Conservation (phyloP, 2,888 invertebrate genomes). For the Hypomecis punctinalis region DNA sequence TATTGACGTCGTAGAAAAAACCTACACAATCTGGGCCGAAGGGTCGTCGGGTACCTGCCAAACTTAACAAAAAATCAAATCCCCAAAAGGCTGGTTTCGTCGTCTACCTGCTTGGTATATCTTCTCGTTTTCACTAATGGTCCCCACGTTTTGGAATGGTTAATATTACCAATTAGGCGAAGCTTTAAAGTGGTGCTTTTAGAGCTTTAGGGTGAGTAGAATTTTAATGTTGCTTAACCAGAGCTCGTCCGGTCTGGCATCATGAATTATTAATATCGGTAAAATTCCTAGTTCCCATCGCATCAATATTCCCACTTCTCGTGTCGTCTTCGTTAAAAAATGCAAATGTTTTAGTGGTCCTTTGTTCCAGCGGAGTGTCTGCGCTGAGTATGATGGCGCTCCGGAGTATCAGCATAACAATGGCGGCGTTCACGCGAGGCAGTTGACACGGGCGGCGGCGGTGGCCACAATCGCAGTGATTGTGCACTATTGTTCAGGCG, state of each 20-base stretch:
- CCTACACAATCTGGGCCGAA: constrained; percentile 61
- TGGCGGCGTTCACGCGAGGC: constrained; percentile 70
- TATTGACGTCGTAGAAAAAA: constrained; percentile 59
- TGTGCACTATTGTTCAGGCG: constrained; percentile 77
- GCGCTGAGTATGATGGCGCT: constrained; percentile 47
- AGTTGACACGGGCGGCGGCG: constrained; percentile 68
- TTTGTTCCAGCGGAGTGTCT: constrained; percentile 73
- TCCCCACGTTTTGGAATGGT: constrained; percentile 67
- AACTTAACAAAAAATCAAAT: constrained; percentile 67
- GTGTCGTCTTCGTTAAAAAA: constrained; percentile 57
- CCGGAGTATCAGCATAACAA: constrained; percentile 78
- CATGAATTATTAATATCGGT: constrained; percentile 75
- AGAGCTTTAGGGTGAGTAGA: constrained; percentile 67
- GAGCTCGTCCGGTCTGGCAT: constrained; percentile 56
- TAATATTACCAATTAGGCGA: constrained; percentile 79
- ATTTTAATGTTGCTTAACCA: constrained; percentile 69
- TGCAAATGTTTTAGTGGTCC: constrained; percentile 66
- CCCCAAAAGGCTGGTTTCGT: constrained; percentile 65
- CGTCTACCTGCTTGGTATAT: constrained; percentile 76
- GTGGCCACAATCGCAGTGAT: constrained; percentile 70
- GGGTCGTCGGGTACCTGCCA: constrained; percentile 74
- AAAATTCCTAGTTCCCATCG: constrained; percentile 51
- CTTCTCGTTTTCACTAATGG: constrained; percentile 74
- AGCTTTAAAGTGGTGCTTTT: constrained; percentile 68
- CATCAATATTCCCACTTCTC: constrained; percentile 55